phyloP scores from a whole-genome alignment of 2,113 vertebrate species.

The Ailurus styani region DNA sequence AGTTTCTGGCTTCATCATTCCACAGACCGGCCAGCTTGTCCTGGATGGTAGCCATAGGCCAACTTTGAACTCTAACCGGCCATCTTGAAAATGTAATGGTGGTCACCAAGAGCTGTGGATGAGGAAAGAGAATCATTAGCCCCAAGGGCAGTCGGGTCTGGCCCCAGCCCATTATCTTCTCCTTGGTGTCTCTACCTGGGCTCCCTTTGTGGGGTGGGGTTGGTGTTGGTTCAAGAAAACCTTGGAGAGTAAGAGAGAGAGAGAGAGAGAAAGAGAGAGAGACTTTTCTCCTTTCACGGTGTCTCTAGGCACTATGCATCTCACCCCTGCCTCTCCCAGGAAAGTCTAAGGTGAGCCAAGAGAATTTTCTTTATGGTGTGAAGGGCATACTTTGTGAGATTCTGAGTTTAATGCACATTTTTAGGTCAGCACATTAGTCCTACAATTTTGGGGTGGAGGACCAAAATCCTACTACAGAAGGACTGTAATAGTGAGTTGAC shows the following conservation, averaged over 20 bases:
- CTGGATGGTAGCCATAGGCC: not conserved
- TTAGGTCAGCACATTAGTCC: not conserved
- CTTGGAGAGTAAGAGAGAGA: not conserved
- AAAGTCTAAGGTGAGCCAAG: not conserved
- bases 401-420: not conserved
- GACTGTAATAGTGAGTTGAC: not conserved
- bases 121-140: not conserved
- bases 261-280: not conserved
- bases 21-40: not conserved
- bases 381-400: not conserved
- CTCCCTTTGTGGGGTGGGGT: not conserved
- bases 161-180: not conserved
- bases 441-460: not conserved
- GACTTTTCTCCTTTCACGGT: not conserved
- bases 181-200: not conserved
- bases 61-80: not conserved
- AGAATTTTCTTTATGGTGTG: not conserved
- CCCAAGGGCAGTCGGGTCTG: not conserved
- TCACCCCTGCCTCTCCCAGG: not conserved
- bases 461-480: constrained; percentile 1
- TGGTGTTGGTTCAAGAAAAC: not conserved
- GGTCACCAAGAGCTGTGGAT: not conserved
- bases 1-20: not conserved
- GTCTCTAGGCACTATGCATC: not conserved
- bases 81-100: not conserved